Evolutionary conservation across 53 echinoderm and acorn worm species (phyloP), one percentile per base, ranked within the genome.

Genomic region (Hippasteria phrygiana): DNA sequence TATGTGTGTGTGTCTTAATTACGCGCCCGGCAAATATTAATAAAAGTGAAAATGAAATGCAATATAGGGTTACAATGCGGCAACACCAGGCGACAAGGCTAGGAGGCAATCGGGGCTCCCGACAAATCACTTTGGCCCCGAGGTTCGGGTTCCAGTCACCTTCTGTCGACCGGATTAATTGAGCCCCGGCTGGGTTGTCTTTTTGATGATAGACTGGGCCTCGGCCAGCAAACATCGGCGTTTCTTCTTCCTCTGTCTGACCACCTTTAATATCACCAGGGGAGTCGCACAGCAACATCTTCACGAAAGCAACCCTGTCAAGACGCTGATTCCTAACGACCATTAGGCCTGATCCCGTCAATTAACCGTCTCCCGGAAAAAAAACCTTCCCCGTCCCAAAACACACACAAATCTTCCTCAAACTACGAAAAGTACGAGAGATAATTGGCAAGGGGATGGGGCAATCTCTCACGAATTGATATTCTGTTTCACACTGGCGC

Each of bases 31-130:
- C 71, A 85, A 85, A 85, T 69, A 85, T 85, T 85, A 85, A 85
- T 85, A 85, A 85, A 50, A 54, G 85, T 85, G 85, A 71, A 85
- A 85, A 85, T 85, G 85, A 85, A 85, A 85, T 71, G 71, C 85
- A 85, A 85, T 85, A 69, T 85, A 70, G 85, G 85, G 71, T 85
- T 85, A 85, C 85, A 48, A 51, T 70, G 48, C 53, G 33, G 71
- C 45, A 16, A 31, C 28, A 47, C 70, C 14, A n/a, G 69, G 85
- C 70, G 85, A 69, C 51, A 70, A 71, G 85, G 45, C 85, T 71
- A 2, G 85, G 34, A 85, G 85, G 85, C 85, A 85, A 85, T 69
- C 70, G 20, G 48, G 51, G 31, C 36, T n/a, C n/a, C 71, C 85
- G 51, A 85, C 85, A 85, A 85, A 85, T 85, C 85, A 85, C 71